A percentile compares a stretch with the other conserved stretches of the same genome.
These are phyloP conservation scores for Ianthella basta DNA, from an alignment of 37 sponge, comb jelly and placozoan genomes.

Conservation along the genomic window DNA sequence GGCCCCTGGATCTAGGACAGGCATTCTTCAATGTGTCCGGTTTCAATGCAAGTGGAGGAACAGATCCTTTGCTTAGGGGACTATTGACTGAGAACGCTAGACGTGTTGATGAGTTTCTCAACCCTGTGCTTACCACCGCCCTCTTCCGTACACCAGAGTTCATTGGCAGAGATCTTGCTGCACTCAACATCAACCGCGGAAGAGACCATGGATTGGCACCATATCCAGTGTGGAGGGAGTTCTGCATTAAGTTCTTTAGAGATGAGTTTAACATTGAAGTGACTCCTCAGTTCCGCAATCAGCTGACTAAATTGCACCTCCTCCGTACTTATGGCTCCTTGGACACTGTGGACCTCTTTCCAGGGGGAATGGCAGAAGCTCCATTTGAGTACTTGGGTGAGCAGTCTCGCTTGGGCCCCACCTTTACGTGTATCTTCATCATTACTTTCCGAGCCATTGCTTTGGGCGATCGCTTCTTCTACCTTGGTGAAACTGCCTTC, in stretches of 20 bases:
- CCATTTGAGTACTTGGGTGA: constrained; percentile 31
- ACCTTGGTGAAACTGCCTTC: constrained; percentile 68
- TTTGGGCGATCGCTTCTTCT: constrained; percentile 92
- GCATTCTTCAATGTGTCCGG: constrained; percentile 67
- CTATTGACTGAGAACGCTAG: constrained; percentile 40
- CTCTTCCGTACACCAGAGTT: constrained; percentile 53
- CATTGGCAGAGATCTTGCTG: constrained; percentile 74
- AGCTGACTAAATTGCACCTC: constrained; percentile 39
- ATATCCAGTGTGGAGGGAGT: constrained; percentile 62
- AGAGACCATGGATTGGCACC: constrained; percentile 90
- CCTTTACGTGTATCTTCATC: constrained; percentile 91
- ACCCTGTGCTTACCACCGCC: constrained; percentile 56
- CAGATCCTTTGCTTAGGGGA: constrained; percentile 73
- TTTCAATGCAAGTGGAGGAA: constrained; percentile 37
- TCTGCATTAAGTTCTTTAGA: constrained; percentile 46
- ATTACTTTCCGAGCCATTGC: constrained; percentile 70
- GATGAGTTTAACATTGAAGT: background rate
- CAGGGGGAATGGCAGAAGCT: constrained; percentile 80
- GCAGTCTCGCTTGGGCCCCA: constrained; percentile 72
- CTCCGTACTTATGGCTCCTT: constrained; percentile 56
- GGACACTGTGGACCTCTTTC: constrained; percentile 73
- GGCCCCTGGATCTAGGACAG: constrained; percentile 54
- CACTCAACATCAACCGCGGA: constrained; percentile 85
- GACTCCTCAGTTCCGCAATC: background rate
- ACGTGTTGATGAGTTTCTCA: constrained; percentile 74